Conservation (phyloP, 2,797 vertebrate species). For the Pangasius sanitwongsei region DNA sequence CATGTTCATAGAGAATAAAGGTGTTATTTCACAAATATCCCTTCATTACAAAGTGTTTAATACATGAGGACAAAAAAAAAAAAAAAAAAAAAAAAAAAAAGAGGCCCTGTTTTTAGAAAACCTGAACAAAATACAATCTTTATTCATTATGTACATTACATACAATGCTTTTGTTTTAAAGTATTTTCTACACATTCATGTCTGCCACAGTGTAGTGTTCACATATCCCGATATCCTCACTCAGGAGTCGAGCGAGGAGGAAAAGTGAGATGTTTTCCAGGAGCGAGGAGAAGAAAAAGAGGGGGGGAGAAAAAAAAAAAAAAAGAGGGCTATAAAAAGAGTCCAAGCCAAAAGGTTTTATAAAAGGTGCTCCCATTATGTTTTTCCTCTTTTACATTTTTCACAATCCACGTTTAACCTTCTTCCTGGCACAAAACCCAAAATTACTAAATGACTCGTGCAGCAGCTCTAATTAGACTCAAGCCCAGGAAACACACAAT, state of each 20-base stretch:
- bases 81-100: slow-evolving; percentile 34
- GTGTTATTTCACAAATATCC: slow-evolving; percentile 1
- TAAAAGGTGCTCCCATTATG: slow-evolving; percentile 39
- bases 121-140: slow-evolving; percentile 99
- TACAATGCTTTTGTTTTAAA: slow-evolving; percentile 81
- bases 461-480: slow-evolving; percentile 16
- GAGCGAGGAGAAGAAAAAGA: neutral
- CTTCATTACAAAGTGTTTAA: slow-evolving; percentile 7
- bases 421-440: slow-evolving; percentile 60
- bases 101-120: slow-evolving; percentile 77
- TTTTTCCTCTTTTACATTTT: slow-evolving; percentile 57
- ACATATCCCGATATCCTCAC: slow-evolving; percentile 70
- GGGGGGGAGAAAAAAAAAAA: slow-evolving; percentile 25
- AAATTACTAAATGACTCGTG: slow-evolving; percentile 42
- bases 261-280: slow-evolving; percentile 38
- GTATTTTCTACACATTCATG: slow-evolving; percentile 78
- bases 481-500: slow-evolving; percentile 15
- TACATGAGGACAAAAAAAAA: slow-evolving; percentile 32
- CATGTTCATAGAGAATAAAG: neutral
- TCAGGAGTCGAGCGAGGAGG: slow-evolving; percentile 27
- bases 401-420: slow-evolving; percentile 11
- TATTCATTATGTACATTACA: slow-evolving; percentile 97
- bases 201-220: slow-evolving; percentile 82
- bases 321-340: slow-evolving; percentile 34
- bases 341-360: slow-evolving; percentile 44